These are phyloP conservation scores for Oryzaephilus surinamensis DNA, from an alignment of 1,140 invertebrate species.

Conservation along the genomic window DNA sequence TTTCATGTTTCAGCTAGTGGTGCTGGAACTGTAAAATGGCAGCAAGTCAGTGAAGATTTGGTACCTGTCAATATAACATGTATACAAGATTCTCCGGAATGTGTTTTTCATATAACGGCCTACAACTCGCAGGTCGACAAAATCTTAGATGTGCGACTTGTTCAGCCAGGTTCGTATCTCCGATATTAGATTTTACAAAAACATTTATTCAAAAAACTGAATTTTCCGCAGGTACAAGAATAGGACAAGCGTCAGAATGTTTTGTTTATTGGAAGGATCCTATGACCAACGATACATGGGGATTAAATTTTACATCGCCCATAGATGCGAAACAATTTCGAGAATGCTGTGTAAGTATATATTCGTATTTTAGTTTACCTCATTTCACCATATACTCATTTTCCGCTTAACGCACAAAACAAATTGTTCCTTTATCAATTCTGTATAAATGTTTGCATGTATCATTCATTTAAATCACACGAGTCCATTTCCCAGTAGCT, in stretches of 20 bases:
- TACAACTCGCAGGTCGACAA: conserved; percentile 98
- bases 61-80: conserved; percentile 96
- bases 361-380: conserved; percentile 1
- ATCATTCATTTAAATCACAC: too few species aligned
- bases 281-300: conserved; percentile 96
- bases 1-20: conserved; percentile 89
- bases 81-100: conserved; percentile 90
- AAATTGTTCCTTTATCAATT: too few species aligned
- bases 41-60: conserved; percentile 93
- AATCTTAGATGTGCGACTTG: conserved; percentile 91
- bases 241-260: conserved; percentile 95
- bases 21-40: conserved; percentile 86
- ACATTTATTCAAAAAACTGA: not conserved
- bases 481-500: conserved; percentile 10
- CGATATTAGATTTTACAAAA: not conserved
- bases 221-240: conserved; percentile 70
- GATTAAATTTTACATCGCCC: conserved; percentile 92
- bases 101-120: conserved; percentile 94
- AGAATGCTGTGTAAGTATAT: conserved; percentile 89
- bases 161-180: conserved; percentile 73
- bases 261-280: conserved; percentile 98
- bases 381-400: too few species aligned
- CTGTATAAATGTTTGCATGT: too few species aligned
- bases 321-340: conserved; percentile 94
- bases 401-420: too few species aligned